Evolutionary conservation across 2,888 invertebrate species (phyloP), one percentile per base, ranked within the genome.

Genomic region (Eustalomyia histrio): DNA sequence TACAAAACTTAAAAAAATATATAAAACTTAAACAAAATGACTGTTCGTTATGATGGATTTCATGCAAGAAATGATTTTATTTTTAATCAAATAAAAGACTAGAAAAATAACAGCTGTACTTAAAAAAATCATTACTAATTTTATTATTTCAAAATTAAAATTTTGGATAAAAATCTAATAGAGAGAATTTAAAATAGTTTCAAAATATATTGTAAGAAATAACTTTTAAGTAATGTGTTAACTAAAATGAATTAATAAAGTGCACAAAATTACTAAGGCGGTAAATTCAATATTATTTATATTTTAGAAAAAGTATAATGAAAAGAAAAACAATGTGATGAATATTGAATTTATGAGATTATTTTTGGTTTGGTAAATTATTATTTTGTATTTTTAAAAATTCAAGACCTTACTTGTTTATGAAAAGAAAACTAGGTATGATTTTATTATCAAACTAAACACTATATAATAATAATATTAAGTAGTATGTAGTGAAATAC

Each of bases 191-290:
- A 63, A 73, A 79, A 68, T 79, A 67, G 73, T 73, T 63, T 68
- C 21, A 21, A 35, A 53, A 18, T 53, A 39, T 61, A 47, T 65
- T 67, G 8, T 53, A 63, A 39, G 18, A 73, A 72, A 67, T 60
- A 67, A 67, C 60, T 72, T 72, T 55, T 55, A 21, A 53, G 17
- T 58, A 76, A 71, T 71, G 61, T 61, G 80, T 80, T 58, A 76
- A 80, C 65, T 80, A 80, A 80, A 68, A 69, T 75, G 52, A 69
- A 60, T 71, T 61, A 17, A 58, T 57, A 64, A 76, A 76, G 76
- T 81, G 76, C 76, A 74, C 57, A 74, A 68, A 67, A 33, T 78
- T 78, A 79, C 74, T 75, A 69, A 53, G 73, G 53, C 60, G 64
- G 5, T 16, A 52, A 79, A 55, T 57, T 47, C 9, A 43, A 21